These are phyloP conservation scores for Lacerta viridis DNA, from an alignment of 2,797 vertebrate species.

Conservation along the genomic window DNA sequence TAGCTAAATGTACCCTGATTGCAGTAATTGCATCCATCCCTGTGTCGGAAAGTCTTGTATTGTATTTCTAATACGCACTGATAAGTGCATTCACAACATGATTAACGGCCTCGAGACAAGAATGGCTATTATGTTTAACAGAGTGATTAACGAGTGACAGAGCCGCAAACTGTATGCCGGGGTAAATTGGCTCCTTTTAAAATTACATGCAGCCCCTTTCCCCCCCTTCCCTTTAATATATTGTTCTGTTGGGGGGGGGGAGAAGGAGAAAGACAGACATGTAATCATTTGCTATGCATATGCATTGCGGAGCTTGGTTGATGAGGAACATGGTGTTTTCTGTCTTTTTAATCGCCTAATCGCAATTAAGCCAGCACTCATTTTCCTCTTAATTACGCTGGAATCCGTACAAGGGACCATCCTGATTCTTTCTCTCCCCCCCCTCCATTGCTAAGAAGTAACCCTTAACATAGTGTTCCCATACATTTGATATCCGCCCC, in stretches of 20 bases:
- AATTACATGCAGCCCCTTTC: constrained; percentile 75
- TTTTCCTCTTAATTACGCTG: constrained; percentile 73
- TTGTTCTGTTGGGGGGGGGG: constrained; percentile 6
- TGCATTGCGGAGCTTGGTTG: constrained; percentile 66
- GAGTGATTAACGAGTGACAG: constrained; percentile 79
- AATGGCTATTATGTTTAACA: constrained; percentile 80
- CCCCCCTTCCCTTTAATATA: constrained; percentile 61
- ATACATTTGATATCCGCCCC: background rate
- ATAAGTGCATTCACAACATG: constrained; percentile 81
- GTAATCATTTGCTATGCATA: constrained; percentile 74
- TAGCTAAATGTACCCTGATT: constrained; percentile 76
- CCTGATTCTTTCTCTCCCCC: background rate
- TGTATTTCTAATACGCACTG: constrained; percentile 78
- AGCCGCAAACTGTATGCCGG: constrained; percentile 73
- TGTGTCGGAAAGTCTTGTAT: constrained; percentile 70
- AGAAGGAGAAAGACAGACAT: background rate
- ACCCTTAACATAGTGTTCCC: constrained; percentile 10
- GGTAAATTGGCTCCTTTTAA: constrained; percentile 78
- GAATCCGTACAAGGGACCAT: constrained; percentile 38
- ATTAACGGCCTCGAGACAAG: constrained; percentile 80
- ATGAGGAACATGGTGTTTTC: constrained; percentile 63
- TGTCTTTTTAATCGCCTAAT: constrained; percentile 64
- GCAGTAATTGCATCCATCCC: constrained; percentile 76
- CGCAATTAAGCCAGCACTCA: constrained; percentile 70
- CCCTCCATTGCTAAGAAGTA: background rate